These are phyloP conservation scores for Falco concolor DNA, from an alignment of 2,797 vertebrate species.

Conservation along the genomic window DNA sequence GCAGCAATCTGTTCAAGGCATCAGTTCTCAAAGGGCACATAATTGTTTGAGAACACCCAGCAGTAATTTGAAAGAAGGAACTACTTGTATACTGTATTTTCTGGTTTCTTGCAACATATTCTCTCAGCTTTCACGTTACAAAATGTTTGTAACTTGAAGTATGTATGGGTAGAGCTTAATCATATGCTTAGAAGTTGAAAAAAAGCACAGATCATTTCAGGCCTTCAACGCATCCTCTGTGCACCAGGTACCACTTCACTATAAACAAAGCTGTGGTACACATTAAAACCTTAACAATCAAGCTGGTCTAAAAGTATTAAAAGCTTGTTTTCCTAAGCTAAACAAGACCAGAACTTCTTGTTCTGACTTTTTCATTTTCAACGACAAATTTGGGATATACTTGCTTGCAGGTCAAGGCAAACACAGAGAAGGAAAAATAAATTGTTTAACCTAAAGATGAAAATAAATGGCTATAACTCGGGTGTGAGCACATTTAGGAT, in stretches of 20 bases:
- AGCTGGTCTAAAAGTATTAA: neutral
- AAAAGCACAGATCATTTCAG: neutral
- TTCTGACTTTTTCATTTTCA: constrained; percentile 25
- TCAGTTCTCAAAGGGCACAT: neutral
- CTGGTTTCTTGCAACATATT: neutral
- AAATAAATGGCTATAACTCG: constrained; percentile 9
- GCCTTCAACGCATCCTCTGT: neutral
- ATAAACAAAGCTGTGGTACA: neutral
- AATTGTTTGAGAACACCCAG: neutral
- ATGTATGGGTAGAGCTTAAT: neutral
- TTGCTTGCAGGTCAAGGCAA: constrained; percentile 7
- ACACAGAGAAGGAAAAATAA: neutral
- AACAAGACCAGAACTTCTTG: neutral
- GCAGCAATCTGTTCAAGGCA: neutral
- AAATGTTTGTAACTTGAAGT: neutral
- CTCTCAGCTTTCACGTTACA: neutral
- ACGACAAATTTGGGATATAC: neutral
- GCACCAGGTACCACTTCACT: neutral
- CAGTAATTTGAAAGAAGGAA: neutral
- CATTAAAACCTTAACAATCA: constrained; percentile 17
- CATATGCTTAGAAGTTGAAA: neutral
- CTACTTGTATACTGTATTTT: neutral
- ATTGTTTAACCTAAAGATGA: neutral
- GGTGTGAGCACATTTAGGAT: neutral
- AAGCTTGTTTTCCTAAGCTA: constrained; percentile 22